These are phyloP conservation scores for Drosophila melanosoma DNA, from an alignment of 2,888 invertebrate genomes.

Conservation along the genomic window DNA sequence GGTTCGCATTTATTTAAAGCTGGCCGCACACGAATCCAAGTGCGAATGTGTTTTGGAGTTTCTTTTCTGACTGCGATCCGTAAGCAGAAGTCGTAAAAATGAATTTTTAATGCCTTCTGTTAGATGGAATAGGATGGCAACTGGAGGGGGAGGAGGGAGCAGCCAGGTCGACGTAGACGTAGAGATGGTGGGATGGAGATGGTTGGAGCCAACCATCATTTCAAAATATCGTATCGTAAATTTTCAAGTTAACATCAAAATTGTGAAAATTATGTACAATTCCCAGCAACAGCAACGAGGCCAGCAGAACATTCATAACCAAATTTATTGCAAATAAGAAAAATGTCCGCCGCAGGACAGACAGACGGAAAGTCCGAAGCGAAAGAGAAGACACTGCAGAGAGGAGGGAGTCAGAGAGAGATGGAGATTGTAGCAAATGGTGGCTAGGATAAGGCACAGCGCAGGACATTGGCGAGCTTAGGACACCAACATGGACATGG, in stretches of 20 bases:
- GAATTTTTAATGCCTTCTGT: constrained; percentile 60
- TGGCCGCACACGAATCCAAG: constrained; percentile 30
- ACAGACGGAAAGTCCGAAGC: constrained; percentile 27
- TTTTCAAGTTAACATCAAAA: constrained; percentile 83
- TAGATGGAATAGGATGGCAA: constrained; percentile 41
- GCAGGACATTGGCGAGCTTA: constrained; percentile 63
- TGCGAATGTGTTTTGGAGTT: constrained; percentile 23
- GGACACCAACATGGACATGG: constrained; percentile 49
- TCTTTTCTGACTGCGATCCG: constrained; percentile 37
- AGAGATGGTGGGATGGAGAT: constrained; percentile 15
- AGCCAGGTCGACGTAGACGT: constrained; percentile 2
- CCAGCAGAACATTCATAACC: constrained; percentile 82
- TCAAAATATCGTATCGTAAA: constrained; percentile 81
- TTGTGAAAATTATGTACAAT: constrained; percentile 82
- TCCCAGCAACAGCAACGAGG: constrained; percentile 55
- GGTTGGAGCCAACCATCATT: constrained; percentile 62
- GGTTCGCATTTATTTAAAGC: constrained; percentile 4
- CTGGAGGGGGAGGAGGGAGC: constrained; percentile 4
- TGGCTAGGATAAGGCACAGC: constrained; percentile 38
- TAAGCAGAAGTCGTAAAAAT: constrained; percentile 60
- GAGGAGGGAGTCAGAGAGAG: constrained; percentile 9
- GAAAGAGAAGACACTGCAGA: constrained; percentile 18
- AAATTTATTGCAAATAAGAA: constrained; percentile 84
- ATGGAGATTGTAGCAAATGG: constrained; percentile 23
- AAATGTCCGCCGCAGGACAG: constrained; percentile 76